Conservation (phyloP, 2,113 vertebrate genomes). For the Dasyornis broadbenti region DNA sequence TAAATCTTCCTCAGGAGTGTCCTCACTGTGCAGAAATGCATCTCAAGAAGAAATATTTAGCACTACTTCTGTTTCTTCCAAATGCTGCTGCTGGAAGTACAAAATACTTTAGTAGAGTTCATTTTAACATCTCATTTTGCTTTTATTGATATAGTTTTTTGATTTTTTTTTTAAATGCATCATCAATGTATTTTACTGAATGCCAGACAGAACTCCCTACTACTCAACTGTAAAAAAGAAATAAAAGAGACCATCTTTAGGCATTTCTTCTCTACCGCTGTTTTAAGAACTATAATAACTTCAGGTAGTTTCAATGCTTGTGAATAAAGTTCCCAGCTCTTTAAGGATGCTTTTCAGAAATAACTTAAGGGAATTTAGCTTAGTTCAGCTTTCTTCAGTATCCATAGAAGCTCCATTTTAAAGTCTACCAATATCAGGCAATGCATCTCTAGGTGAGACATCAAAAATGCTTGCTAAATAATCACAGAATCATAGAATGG, state of each 20-base stretch:
- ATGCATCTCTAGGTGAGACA: not conserved
- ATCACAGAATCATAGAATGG: not conserved
- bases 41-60: not conserved
- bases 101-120: not conserved
- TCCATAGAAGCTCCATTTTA: not conserved
- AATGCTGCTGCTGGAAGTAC: not conserved
- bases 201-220: not conserved
- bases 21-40: not conserved
- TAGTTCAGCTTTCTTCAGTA: not conserved
- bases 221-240: not conserved
- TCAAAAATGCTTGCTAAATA: not conserved
- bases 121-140: fast-evolving
- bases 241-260: not conserved
- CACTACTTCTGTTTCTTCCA: not conserved
- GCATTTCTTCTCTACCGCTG: fast-evolving
- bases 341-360: not conserved
- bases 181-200: not conserved
- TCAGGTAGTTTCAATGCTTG: not conserved
- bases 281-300: not conserved
- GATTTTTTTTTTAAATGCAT: not conserved
- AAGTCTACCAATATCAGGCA: not conserved
- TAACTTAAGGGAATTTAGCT: not conserved
- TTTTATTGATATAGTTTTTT: not conserved
- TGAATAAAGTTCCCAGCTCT: not conserved
- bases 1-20: not conserved